Conservation (phyloP, 1,140 invertebrate genomes). For the Drosophila murphyi region DNA sequence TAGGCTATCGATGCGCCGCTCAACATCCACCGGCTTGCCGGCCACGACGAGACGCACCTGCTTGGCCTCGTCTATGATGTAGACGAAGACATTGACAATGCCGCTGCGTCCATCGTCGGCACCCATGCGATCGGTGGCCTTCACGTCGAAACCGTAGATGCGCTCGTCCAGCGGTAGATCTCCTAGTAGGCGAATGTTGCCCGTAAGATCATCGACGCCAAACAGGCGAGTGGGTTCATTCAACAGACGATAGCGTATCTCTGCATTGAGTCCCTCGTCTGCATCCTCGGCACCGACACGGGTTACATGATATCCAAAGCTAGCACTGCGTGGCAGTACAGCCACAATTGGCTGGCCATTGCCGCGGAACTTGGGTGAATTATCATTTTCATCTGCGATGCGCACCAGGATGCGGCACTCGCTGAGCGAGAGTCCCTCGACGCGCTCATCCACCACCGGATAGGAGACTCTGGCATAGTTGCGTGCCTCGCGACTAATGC, state of each 20-base stretch:
- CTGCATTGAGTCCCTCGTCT: slow-evolving; percentile 90
- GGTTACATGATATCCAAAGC: slow-evolving; percentile 92
- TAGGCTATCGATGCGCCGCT: slow-evolving; percentile 89
- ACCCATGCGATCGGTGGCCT: slow-evolving; percentile 91
- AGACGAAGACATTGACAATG: slow-evolving; percentile 93
- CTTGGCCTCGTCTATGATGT: slow-evolving; percentile 92
- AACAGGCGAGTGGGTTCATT: slow-evolving; percentile 89
- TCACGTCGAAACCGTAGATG: slow-evolving; percentile 94
- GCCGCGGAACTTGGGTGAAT: slow-evolving; percentile 90
- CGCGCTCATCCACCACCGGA: slow-evolving; percentile 88
- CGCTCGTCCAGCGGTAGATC: slow-evolving; percentile 87
- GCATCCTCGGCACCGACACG: slow-evolving; percentile 90
- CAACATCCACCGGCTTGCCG: slow-evolving; percentile 90
- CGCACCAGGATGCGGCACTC: slow-evolving; percentile 87
- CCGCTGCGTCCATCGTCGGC: slow-evolving; percentile 91
- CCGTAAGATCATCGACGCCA: slow-evolving; percentile 90
- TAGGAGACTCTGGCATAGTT: slow-evolving; percentile 90
- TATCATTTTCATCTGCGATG: slow-evolving; percentile 93
- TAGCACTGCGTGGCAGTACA: slow-evolving; percentile 90
- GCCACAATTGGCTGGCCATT: slow-evolving; percentile 90
- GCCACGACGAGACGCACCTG: slow-evolving; percentile 92
- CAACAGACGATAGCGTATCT: slow-evolving; percentile 92
- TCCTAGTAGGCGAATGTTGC: slow-evolving; percentile 89
- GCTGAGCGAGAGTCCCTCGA: slow-evolving; percentile 87
- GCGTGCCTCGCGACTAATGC: slow-evolving; percentile 77